Evolutionary conservation across 2,797 vertebrate species (phyloP).

Genomic region (Propithecus deckenii): DNA sequence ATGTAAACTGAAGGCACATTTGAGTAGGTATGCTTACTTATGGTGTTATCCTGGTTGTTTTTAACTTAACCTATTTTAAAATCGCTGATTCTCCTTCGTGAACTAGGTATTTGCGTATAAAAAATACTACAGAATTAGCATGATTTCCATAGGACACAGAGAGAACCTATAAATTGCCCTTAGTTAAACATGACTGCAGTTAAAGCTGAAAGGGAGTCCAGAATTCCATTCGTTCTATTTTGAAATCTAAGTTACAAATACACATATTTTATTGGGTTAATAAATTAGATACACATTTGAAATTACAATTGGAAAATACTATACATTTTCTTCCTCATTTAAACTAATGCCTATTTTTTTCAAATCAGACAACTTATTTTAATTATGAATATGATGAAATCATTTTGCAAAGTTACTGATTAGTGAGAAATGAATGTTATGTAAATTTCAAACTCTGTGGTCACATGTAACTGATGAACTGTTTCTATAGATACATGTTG

Average conservation of each 20-base stretch:
- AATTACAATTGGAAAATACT: not conserved
- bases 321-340: not conserved
- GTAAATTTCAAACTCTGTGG: slow-evolving; percentile 28
- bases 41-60: slow-evolving; percentile 59
- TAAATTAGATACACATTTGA: slow-evolving; percentile 31
- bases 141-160: slow-evolving; percentile 56
- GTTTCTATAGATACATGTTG: not conserved
- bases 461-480: slow-evolving; percentile 14
- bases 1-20: slow-evolving; percentile 13
- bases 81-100: slow-evolving; percentile 23
- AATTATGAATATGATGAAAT: slow-evolving; percentile 25
- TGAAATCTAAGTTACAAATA: not conserved
- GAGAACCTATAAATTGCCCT: slow-evolving; percentile 58
- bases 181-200: slow-evolving; percentile 50
- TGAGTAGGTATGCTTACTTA: slow-evolving; percentile 43
- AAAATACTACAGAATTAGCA: slow-evolving; percentile 11
- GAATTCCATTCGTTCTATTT: slow-evolving; percentile 22
- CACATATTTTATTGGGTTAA: slow-evolving; percentile 17
- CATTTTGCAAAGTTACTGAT: slow-evolving; percentile 25
- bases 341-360: not conserved
- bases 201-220: not conserved
- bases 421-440: slow-evolving; percentile 27
- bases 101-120: slow-evolving; percentile 55
- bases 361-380: not conserved
- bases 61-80: slow-evolving; percentile 66